Evolutionary conservation across 2,113 vertebrate species (phyloP), one percentile per base, ranked within the genome.

Genomic region (Phalacrocorax brasilianus): DNA sequence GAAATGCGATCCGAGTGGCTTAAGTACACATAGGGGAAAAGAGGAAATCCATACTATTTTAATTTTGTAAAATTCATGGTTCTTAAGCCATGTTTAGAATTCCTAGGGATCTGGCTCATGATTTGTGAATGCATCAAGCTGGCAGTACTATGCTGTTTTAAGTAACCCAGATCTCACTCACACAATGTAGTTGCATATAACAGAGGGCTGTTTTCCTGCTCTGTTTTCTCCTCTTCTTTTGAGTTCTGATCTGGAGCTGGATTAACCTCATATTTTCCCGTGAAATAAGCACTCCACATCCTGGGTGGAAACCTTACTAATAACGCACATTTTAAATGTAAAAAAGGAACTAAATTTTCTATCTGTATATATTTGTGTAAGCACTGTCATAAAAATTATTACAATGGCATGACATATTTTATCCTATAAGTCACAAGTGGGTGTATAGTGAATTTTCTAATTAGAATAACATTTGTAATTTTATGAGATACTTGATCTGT

Each of bases 41-140:
- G 80, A 97, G 92, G 83, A 97, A 95, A 93, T 81, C 86, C 80
- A 66, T 52, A 40, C 77, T 92, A 89, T 85, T 97, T 92, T 79
- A 91, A 91, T 95, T 91, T 97, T 89, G 70, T 75, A 50, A 82
- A 91, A 96, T 84, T 96, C 86, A 85, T 82, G 91, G 59, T 50
- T 79, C 84, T 93, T 95, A 95, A 97, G 80, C 92, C 4, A 0
- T 91, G 75, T 95, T 96, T 96, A 89, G 89, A 91, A 89, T 95
- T 97, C 74, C 66, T 79, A 2, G 71, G 77, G 66, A 89, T 91
- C 62, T 96, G 92, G 70, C 53, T 93, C 42, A 40, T 66, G 73
- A 87, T 92, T 85, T 95, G 89, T 91, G 73, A 55, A 21, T 65
- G 66, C 1, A 1, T 94, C 83, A 81, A 56, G 82, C 76, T 87